These are phyloP conservation scores for Alligator sinensis DNA, from an alignment of 2,113 vertebrate genomes.

Conservation along the genomic window DNA sequence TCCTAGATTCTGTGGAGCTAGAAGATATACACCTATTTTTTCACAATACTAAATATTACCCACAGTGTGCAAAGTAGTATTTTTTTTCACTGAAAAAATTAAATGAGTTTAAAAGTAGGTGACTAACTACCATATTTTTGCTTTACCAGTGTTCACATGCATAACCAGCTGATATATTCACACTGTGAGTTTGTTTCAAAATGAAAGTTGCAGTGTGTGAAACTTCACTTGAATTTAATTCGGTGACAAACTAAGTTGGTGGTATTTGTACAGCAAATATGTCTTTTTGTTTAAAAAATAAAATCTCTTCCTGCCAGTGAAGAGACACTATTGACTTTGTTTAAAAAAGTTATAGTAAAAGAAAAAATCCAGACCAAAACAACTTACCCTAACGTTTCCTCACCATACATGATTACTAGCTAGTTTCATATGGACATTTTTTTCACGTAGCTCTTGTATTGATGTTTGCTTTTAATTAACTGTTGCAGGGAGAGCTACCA, in stretches of 20 bases:
- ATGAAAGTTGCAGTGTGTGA: background rate
- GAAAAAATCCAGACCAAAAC: background rate
- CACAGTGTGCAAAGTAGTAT: background rate
- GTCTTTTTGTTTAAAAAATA: background rate
- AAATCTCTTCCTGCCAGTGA: background rate
- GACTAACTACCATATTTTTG: background rate
- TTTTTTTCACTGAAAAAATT: background rate
- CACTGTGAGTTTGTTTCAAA: background rate
- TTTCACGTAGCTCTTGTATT: background rate
- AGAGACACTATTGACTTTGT: background rate
- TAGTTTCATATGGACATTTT: background rate
- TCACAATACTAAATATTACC: background rate
- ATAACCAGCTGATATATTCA: background rate
- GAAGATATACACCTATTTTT: background rate
- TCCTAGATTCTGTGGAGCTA: background rate
- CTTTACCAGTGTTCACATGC: background rate
- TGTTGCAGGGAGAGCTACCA: background rate
- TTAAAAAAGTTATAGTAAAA: background rate
- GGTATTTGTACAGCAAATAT: background rate
- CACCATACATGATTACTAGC: accelerated
- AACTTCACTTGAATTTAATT: background rate
- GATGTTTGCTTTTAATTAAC: background rate
- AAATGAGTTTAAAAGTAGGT: background rate
- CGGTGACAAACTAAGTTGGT: accelerated
- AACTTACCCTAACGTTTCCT: background rate